phyloP scores from a whole-genome alignment of 2,888 invertebrate species.

The Papilio demoleus region DNA sequence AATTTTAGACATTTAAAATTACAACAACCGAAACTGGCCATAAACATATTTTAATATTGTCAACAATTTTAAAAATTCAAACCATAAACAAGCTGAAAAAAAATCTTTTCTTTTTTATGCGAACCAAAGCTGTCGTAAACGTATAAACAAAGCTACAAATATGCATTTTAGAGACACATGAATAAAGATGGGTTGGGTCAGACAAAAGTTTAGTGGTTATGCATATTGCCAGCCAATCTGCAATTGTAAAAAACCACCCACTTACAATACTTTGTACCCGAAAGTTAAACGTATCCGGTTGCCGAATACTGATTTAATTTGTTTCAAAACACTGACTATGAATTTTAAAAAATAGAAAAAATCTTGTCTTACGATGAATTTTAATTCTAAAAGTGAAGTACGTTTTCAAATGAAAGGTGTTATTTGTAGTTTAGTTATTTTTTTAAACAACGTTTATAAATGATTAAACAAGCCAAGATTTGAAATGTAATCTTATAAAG shows the following conservation, averaged over 20 bases:
- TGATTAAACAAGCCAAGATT: not conserved
- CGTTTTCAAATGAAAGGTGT: not conserved
- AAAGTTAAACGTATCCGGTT: conserved; percentile 49
- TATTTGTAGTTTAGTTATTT: not conserved
- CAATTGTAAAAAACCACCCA: conserved; percentile 69
- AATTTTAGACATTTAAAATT: not conserved
- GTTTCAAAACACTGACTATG: conserved; percentile 34
- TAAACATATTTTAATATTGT: not conserved
- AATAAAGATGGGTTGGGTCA: conserved; percentile 51
- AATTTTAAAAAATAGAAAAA: conserved; percentile 25
- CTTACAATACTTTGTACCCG: conserved; percentile 60
- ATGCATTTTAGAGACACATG: conserved; percentile 46
- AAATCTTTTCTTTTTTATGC: conserved; percentile 31
- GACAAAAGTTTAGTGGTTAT: conserved; percentile 59
- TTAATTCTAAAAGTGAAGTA: conserved; percentile 7
- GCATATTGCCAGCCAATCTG: conserved; percentile 78
- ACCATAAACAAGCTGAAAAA: not conserved
- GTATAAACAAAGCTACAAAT: conserved; percentile 41
- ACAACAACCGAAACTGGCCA: not conserved
- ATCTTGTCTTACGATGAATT: conserved; percentile 27
- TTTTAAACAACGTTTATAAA: too few relatives aligned
- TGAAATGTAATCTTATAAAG: not conserved
- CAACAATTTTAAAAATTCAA: not conserved
- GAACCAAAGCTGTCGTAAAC: conserved; percentile 24
- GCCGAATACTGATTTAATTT: conserved; percentile 43